Conservation (phyloP, 2,113 vertebrate genomes). For the Percopsis transmontana region DNA sequence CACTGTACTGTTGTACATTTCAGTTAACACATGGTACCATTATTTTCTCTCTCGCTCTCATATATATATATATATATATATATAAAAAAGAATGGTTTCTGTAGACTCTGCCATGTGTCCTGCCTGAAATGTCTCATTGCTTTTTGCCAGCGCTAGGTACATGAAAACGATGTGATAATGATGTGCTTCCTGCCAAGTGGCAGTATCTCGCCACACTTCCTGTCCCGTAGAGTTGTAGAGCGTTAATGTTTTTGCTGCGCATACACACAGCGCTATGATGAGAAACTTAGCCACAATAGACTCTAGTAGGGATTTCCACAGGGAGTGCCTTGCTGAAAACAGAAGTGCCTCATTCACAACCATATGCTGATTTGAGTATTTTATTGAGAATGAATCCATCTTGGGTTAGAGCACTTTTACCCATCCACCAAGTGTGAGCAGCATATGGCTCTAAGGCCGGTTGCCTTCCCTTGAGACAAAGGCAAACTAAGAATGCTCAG, state of each 20-base stretch:
- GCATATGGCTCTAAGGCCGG: conserved; percentile 53
- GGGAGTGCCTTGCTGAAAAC: conserved; percentile 9
- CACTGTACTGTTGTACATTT: not conserved
- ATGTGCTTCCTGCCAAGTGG: conserved; percentile 29
- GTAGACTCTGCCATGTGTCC: too few species aligned
- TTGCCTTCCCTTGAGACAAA: conserved; percentile 19
- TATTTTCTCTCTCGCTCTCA: conserved; percentile 4
- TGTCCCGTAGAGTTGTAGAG: conserved; percentile 14
- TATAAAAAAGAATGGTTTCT: too few species aligned
- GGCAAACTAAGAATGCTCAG: too few species aligned
- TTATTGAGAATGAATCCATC: conserved; percentile 16
- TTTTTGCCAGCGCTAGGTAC: conserved; percentile 3
- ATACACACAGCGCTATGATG: not conserved
- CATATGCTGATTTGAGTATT: conserved; percentile 16
- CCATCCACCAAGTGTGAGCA: conserved; percentile 50
- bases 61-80: not conserved
- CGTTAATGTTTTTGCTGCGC: not conserved
- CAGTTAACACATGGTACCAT: not conserved
- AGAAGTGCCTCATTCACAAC: conserved; percentile 26
- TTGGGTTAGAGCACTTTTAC: conserved; percentile 71
- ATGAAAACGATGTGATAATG: conserved; percentile 1
- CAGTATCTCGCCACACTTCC: conserved; percentile 33
- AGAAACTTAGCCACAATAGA: not conserved
- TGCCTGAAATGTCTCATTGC: conserved; percentile 26
- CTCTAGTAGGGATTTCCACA: conserved; percentile 28